Base-by-base conservation (phyloP, 2,797 vertebrate species). In the Thalassophryne amazonica region DNA sequence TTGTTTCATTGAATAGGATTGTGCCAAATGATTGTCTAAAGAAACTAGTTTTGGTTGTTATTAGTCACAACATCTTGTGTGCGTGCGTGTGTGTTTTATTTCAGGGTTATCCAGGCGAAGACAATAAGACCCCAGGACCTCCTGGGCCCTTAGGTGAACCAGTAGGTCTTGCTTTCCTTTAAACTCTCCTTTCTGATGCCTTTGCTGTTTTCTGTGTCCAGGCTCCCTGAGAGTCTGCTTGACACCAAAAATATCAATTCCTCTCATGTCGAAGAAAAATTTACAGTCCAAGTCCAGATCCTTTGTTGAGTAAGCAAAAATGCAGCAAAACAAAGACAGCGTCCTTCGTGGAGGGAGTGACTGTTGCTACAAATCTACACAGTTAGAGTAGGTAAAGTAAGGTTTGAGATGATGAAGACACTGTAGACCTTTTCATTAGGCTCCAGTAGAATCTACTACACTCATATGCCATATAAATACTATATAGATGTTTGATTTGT, bases 71-170 rank as follows among this genome's bases (percentile, higher is more conserved):
- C 19, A 24, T 48, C 5, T 6, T n/a, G 19, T 74, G 33, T 66
- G 12, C 73, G 11, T 50, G 2, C 60, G 34, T 54, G 10, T 37
- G 71, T 80, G 28, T 29, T 34, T 14, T 31, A 43, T 79, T 90
- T 59, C 82, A 98, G 97, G 96, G 97, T 76, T 96, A 93, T 57
- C 91, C 94, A 69, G 97, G 96, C 3, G 95, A 98, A 70, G 97
- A 96, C 76, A 95, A 81, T 72, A 89, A 81, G 79, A 85, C 86
- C 49, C 85, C 89, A 33, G 97, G 96, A 94, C 88, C 78, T 32
- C 92, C 92, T 76, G 97, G 97, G 89, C 91, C 94, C 92, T 94
- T 93, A 97, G 97, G 97, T 98, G 96, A 99, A 97, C 94, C 97
- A 98, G 97, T 98, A 98, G 94, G 96, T 99, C 90, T 94, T 95